Conservation (phyloP, 2,113 vertebrate genomes). For the Riparia riparia region DNA sequence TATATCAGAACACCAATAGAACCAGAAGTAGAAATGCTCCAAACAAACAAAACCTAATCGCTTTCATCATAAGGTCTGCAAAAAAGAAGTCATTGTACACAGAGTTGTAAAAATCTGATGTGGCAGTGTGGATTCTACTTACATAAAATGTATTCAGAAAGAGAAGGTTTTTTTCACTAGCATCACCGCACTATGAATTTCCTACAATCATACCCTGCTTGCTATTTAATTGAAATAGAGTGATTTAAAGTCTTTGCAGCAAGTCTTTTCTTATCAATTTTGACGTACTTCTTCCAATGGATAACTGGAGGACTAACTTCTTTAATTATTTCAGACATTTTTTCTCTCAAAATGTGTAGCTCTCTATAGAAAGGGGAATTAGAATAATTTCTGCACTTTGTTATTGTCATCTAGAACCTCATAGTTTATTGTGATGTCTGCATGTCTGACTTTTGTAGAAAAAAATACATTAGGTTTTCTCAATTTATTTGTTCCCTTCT, state of each 20-base stretch:
- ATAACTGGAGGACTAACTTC: neutral
- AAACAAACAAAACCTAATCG: neutral
- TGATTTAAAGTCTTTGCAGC: neutral
- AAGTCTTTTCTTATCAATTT: conserved; percentile 15
- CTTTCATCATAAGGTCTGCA: neutral
- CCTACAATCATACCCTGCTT: neutral
- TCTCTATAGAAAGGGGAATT: neutral
- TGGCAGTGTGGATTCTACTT: neutral
- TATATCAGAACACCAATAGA: neutral
- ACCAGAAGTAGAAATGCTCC: neutral
- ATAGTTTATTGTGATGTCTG: neutral
- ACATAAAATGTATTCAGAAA: neutral
- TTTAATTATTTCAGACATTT: conserved; percentile 31
- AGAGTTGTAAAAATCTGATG: neutral
- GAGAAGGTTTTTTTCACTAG: neutral
- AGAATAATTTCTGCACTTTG: neutral
- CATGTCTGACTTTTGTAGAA: neutral
- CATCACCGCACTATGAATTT: neutral
- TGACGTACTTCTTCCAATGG: neutral
- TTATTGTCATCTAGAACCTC: neutral
- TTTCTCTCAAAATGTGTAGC: neutral
- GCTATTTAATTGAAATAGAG: neutral
- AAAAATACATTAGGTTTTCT: neutral
- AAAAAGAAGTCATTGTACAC: neutral
- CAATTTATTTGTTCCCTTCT: neutral